Evolutionary conservation across 2,888 invertebrate genomes (phyloP), one percentile per base, ranked within the genome.

Genomic region (Branchinecta sandiegonensis): DNA sequence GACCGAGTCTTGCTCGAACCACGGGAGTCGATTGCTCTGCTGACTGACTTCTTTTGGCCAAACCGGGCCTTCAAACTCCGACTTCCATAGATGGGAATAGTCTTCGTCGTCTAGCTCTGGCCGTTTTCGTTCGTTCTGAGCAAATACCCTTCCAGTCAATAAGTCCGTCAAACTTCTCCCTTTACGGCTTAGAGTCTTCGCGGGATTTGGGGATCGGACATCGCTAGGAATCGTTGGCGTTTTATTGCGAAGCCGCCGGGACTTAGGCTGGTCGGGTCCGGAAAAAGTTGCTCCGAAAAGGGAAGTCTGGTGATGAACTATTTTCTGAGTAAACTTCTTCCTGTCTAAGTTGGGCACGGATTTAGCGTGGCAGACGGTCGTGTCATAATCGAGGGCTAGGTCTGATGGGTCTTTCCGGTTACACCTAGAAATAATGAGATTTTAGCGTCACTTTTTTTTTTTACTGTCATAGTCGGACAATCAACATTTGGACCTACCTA

Each of bases 31-130:
- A 17, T 56, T 56, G n/a, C 56, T 56, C 8, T 56, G 8, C 56
- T 17, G n/a, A 56, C 56, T 56, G n/a, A 56, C 56, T 10, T 56
- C 56, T 56, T 56, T 56, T 14, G 56, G 56, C 56, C 56, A 56
- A 14, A 56, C 17, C 9, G n/a, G n/a, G 17, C 17, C 56, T n/a
- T 56, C 56, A 56, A 56, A 56, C 17, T n/a, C 17, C 10, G n/a
- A 14, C 8, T n/a, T 56, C 56, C 56, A 56, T 1, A 56, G 56
- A 56, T 56, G 56, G 8, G 56, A 56, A 17, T 56, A n/a, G 17
- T 56, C 56, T 10, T 56, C 56, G n/a, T 56, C 10, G n/a, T 56
- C 56, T 8, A 56, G 56, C 17, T 14, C n/a, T 17, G 14, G 14
- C 37, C 37, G 37, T 37, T 37, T 37, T 14, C 17, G 56, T 10